Conservation (phyloP, 2,888 invertebrate genomes). For the Lycocerus yunnanus region DNA sequence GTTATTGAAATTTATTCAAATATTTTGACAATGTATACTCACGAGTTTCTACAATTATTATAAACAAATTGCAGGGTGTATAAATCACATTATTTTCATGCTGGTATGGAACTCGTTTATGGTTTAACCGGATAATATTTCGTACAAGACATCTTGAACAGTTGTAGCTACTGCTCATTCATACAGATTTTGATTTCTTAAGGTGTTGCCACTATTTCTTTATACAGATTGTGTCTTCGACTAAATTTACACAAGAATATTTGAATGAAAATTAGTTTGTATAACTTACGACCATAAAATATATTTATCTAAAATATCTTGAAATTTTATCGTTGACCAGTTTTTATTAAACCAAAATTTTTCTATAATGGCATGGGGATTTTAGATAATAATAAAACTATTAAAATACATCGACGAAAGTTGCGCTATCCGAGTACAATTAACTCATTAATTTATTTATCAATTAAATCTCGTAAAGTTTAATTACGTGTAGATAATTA, state of each 20-base stretch:
- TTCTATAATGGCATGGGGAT: not conserved
- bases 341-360: not conserved
- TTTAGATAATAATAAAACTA: not conserved
- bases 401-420: not conserved
- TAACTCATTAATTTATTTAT: slow-evolving; percentile 8
- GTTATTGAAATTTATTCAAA: slow-evolving; percentile 54
- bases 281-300: slow-evolving; percentile 11
- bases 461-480: slow-evolving; percentile 7
- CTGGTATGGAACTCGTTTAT: slow-evolving; percentile 50
- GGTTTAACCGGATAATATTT: slow-evolving; percentile 48
- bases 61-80: slow-evolving; percentile 45
- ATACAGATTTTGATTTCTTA: slow-evolving; percentile 25
- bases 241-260: slow-evolving; percentile 15
- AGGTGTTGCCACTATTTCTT: slow-evolving; percentile 29
- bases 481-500: slow-evolving; percentile 14
- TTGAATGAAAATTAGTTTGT: slow-evolving; percentile 25
- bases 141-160: slow-evolving; percentile 42
- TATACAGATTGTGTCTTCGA: slow-evolving; percentile 17
- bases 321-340: not conserved
- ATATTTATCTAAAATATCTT: not conserved
- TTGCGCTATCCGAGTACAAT: not conserved
- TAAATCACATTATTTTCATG: slow-evolving; percentile 50
- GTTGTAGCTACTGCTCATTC: slow-evolving; percentile 48
- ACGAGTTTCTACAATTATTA: slow-evolving; percentile 43
- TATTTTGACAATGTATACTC: slow-evolving; percentile 45